These are phyloP conservation scores for Promerops cafer DNA, from an alignment of 2,113 vertebrate species.

Conservation along the genomic window DNA sequence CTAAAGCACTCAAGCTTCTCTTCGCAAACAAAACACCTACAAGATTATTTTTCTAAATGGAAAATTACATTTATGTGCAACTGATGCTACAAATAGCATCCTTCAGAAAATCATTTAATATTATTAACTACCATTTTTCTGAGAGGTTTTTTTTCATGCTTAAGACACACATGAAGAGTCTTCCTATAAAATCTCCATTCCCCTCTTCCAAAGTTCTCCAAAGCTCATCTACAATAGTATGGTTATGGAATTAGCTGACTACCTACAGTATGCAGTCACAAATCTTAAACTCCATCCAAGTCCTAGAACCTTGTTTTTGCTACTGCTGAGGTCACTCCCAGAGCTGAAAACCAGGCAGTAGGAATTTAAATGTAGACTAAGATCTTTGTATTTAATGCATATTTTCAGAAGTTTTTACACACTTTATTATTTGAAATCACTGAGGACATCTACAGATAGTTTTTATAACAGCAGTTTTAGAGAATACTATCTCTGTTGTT, in stretches of 20 bases:
- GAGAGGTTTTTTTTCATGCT: not conserved
- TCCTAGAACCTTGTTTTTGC: not conserved
- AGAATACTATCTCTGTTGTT: not conserved
- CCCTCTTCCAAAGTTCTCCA: not conserved
- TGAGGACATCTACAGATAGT: slow-evolving; percentile 13
- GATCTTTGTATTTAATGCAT: not conserved
- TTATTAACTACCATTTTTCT: not conserved
- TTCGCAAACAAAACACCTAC: not conserved
- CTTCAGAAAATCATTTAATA: not conserved
- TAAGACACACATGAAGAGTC: not conserved
- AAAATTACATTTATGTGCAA: not conserved
- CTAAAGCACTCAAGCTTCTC: not conserved
- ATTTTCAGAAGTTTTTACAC: not conserved
- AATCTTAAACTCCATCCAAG: not conserved
- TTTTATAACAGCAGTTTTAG: not conserved
- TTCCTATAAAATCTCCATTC: not conserved
- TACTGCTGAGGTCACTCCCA: not conserved
- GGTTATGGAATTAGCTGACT: not conserved
- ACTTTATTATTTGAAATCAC: not conserved
- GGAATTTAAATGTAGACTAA: not conserved
- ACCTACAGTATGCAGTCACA: not conserved
- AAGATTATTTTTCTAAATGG: not conserved
- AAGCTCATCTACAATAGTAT: not conserved
- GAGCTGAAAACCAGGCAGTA: not conserved
- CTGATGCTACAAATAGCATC: not conserved